These are phyloP conservation scores for Noctua comes DNA, from an alignment of 2,888 invertebrate genomes.

Conservation along the genomic window DNA sequence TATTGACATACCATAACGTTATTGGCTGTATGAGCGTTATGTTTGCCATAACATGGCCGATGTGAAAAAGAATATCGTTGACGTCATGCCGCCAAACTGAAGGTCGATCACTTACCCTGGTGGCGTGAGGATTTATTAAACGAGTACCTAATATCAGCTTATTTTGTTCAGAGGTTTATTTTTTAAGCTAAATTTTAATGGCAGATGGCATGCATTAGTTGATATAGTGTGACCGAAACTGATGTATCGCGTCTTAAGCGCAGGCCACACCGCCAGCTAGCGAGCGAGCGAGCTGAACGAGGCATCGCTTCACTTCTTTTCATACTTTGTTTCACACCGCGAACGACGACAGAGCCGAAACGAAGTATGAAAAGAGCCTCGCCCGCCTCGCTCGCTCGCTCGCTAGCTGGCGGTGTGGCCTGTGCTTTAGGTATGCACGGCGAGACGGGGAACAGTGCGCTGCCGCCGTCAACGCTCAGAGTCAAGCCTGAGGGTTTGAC, in stretches of 20 bases:
- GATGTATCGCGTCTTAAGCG: too few species aligned
- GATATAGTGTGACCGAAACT: background rate
- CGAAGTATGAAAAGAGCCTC: too few species aligned
- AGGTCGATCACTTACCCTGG: constrained; percentile 41
- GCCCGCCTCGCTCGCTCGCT: too few species aligned
- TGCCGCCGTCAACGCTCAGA: too few species aligned
- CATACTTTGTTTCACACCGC: too few species aligned
- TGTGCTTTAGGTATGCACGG: background rate
- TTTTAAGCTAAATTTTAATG: background rate
- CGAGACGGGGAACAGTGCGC: background rate
- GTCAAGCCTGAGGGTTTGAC: too few species aligned
- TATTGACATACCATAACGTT: constrained; percentile 56
- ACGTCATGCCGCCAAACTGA: constrained; percentile 51
- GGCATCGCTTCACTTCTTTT: too few species aligned
- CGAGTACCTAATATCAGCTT: background rate
- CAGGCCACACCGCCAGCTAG: too few species aligned
- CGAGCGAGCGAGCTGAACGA: too few species aligned
- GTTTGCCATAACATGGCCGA: constrained; percentile 50
- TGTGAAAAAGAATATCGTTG: constrained; percentile 55
- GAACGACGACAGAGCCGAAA: too few species aligned
- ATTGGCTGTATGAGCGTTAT: constrained; percentile 53
- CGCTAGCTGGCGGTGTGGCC: too few species aligned
- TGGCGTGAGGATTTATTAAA: background rate
- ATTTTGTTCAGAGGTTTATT: background rate
- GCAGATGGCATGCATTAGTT: background rate